A percentile compares a stretch with the other conserved stretches of the same genome.
phyloP scores from a whole-genome alignment of 30 jellyfish, hydroid and myxozoan genomes.

The Pseudorhiza aurosa region DNA sequence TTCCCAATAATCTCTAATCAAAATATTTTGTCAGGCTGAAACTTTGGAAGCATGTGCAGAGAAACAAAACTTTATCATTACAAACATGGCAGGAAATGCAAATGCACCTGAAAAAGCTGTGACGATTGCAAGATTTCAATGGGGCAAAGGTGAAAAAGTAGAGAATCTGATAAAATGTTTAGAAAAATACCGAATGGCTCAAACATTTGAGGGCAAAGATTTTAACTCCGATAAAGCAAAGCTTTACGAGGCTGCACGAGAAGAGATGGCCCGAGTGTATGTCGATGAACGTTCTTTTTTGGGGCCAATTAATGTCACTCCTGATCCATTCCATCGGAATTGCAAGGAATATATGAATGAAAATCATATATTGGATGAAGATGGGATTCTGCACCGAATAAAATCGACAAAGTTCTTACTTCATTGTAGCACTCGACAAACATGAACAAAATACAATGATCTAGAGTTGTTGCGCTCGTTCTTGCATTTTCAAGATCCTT shows the following conservation, averaged over 20 bases:
- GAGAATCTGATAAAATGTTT: slow-evolving; percentile 31
- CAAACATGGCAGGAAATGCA: slow-evolving; percentile 45
- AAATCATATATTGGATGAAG: not conserved
- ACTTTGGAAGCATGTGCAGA: no score
- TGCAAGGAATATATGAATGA: slow-evolving; percentile 16
- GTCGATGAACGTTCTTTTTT: slow-evolving; percentile 28
- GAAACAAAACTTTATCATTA: not conserved
- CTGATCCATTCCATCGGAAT: slow-evolving; percentile 19
- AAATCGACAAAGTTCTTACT: slow-evolving; percentile 37
- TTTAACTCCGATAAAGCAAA: slow-evolving; percentile 53
- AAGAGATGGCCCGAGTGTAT: slow-evolving; percentile 49
- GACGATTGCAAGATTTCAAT: no score
- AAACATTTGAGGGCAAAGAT: slow-evolving; percentile 23
- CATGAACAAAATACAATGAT: no score
- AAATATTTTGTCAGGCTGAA: not conserved
- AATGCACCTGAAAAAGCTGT: not conserved
- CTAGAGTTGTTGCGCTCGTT: no score
- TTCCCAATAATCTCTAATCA: not conserved
- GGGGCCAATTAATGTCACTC: slow-evolving; percentile 38
- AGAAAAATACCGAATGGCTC: not conserved
- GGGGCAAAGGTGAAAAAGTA: slow-evolving; percentile 48
- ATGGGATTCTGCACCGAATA: slow-evolving; percentile 1
- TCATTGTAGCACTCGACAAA: no score
- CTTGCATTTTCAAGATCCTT: no score
- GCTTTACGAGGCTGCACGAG: slow-evolving; percentile 25